Percentiles rank a stretch among this genome's conserved stretches.
Evolutionary conservation across 2,888 invertebrate species (phyloP).

Genomic region (Callimorpha dominula): DNA sequence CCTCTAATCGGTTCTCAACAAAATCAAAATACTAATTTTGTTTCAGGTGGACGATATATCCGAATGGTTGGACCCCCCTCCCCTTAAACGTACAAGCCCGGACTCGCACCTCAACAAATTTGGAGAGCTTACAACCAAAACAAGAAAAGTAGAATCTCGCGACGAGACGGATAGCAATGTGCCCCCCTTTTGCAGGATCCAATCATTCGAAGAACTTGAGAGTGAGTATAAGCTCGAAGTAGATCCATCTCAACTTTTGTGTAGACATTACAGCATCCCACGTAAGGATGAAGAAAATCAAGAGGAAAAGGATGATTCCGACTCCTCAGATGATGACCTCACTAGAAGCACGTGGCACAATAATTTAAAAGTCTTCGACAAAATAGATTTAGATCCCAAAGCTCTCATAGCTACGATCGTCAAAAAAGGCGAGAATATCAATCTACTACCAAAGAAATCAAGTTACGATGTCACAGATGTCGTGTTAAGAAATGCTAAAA

Average conservation of each 20-base stretch:
- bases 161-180: conserved; percentile 38
- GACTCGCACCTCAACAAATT: conserved; percentile 64
- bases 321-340: conserved; percentile 52
- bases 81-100: conserved; percentile 70
- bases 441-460: conserved; percentile 62
- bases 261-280: conserved; percentile 72
- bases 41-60: conserved; percentile 80
- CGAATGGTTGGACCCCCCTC: conserved; percentile 77
- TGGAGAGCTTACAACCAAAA: conserved; percentile 53
- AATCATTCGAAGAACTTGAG: conserved; percentile 79
- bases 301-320: conserved; percentile 49
- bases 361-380: conserved; percentile 57
- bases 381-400: conserved; percentile 63
- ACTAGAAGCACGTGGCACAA: conserved; percentile 57
- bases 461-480: conserved; percentile 72
- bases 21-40: background rate
- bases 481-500: conserved; percentile 58
- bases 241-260: conserved; percentile 60
- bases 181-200: conserved; percentile 79
- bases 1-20: background rate
- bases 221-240: conserved; percentile 62
- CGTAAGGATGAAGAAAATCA: conserved; percentile 51
- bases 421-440: conserved; percentile 64
- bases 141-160: conserved; percentile 51
- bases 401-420: conserved; percentile 59